Base-by-base conservation (phyloP, 2,113 vertebrate genomes). In the Cettia cetti region DNA sequence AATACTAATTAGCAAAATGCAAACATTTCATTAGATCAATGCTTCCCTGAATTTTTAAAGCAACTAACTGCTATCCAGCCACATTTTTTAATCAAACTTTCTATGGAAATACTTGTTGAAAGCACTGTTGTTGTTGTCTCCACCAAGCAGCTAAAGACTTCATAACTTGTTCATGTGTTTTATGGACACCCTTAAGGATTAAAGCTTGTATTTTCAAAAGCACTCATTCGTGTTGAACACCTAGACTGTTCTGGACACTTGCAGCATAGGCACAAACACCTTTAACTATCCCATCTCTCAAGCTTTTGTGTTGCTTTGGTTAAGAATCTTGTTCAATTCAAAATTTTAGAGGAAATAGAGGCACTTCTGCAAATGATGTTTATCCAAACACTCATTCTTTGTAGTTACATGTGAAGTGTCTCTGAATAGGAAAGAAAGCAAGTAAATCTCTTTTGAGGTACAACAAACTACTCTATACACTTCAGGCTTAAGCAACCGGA, bases 1-100 rank as follows among this genome's bases (percentile, higher is more conserved):
- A 90, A 93, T 63, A 92, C 75, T 94, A 94, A 96, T 95, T 94
- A 93, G 92, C 71, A 95, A 94, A 93, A 93, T 68, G 82, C 93
- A 96, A 96, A 96, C 94, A 94, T 61, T 82, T 92, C 30, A 88
- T 95, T 94, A 96, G 82, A 86, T 80, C 86, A 65, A 42, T 31
- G 42, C 39, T 92, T 75, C 72, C 44, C 60, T 74, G 44, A 66
- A 60, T 68, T 92, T 95, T 93, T 71, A 89, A 27, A 81, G 86
- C 27, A 35, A 63, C 50, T 63, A 77, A 77, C 31, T 60, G 35
- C 56, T 78, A 76, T 5, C 39, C 28, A 64, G 35, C 0, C 35
- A 64, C 35, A 11, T 33, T 22, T 50, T 83, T 89, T 74, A 8
- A 63, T 16, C 33, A 60, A 70, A 44, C 8, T 68, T 84, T 56